Evolutionary conservation across 2,888 invertebrate species (phyloP), one percentile per base, ranked within the genome.

Genomic region (Agrochola macilenta): DNA sequence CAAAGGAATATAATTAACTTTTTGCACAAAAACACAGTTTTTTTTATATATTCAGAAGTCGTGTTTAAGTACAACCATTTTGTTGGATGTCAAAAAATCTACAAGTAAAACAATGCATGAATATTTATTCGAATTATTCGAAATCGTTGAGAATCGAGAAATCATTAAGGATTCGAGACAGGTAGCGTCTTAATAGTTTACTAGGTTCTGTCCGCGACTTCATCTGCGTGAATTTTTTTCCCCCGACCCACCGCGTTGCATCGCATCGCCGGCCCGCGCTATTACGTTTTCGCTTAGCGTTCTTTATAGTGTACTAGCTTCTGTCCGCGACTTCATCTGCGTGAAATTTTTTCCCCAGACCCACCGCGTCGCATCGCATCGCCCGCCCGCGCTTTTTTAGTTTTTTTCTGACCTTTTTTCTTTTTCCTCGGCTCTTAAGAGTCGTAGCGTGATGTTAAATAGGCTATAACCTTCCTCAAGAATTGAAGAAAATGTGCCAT

Each of bases 1-100:
- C 82, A 84, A 84, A 85, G 63, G 82, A 76, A 76, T 64, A 74
- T 35, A 74, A 74, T 83, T 70, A 84, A 60, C 1, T 70, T 70
- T 76, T 65, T 71, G 63, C 58, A 66, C 61, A 64, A 79, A 84
- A 75, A 76, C 61, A 69, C 52, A n/a, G 77, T 84, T 77, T 79
- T 80, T 79, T 82, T 77, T 79, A 77, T 78, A 76, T 80, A 78
- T 82, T 83, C 74, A 71, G 61, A 58, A 69, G 52, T 64, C 72
- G 77, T 79, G 64, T 82, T 69, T 60, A 49, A 5, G 49, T 52
- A 73, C 74, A 73, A 76, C 58, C 60, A 69, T 74, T 81, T 72
- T 61, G 68, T 64, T 76, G 14, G 43, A 54, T 65, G 61, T 75
- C 46, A 64, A 70, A 72, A 76, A 71, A 79, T 35, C 49, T 39